These are phyloP conservation scores for Idris sp. DNA, from an alignment of 1,140 invertebrate species.

Conservation along the genomic window DNA sequence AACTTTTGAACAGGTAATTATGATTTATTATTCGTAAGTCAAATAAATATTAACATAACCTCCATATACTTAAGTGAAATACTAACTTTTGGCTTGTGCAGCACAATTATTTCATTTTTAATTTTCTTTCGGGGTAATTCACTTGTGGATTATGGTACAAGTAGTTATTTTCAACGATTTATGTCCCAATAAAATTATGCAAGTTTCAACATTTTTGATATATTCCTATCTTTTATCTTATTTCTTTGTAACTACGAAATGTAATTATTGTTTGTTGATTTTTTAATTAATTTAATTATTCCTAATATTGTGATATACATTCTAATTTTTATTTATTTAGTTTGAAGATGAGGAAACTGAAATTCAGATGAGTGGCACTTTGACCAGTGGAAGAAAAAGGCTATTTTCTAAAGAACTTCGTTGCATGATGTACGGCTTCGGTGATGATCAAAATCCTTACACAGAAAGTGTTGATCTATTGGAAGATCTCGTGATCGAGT, in stretches of 20 bases:
- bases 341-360: conserved; percentile 84
- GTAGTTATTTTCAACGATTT: too few species aligned
- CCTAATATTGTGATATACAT: neutral
- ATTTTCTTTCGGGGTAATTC: too few species aligned
- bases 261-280: too few species aligned
- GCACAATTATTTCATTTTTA: too few species aligned
- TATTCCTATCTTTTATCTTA: too few species aligned
- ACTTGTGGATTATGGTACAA: too few species aligned
- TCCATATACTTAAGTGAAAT: neutral
- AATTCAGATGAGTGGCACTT: conserved; percentile 80
- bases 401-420: conserved; percentile 94
- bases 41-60: conserved; percentile 13
- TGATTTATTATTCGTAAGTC: conserved; percentile 1
- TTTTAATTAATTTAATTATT: too few species aligned
- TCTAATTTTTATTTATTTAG: conserved; percentile 56
- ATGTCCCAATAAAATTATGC: too few species aligned
- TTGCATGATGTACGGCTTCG: conserved; percentile 99
- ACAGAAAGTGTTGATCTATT: conserved; percentile 98
- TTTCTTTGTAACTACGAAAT: too few species aligned
- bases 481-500: conserved; percentile 98
- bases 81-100: too few species aligned
- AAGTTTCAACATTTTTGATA: too few species aligned
- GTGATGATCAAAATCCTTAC: conserved; percentile 99
- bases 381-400: conserved; percentile 87
- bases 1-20: conserved; percentile 58